Percentiles rank a stretch among this genome's conserved stretches.
Evolutionary conservation across 2,113 vertebrate genomes (phyloP).

Genomic region (Apus apus): DNA sequence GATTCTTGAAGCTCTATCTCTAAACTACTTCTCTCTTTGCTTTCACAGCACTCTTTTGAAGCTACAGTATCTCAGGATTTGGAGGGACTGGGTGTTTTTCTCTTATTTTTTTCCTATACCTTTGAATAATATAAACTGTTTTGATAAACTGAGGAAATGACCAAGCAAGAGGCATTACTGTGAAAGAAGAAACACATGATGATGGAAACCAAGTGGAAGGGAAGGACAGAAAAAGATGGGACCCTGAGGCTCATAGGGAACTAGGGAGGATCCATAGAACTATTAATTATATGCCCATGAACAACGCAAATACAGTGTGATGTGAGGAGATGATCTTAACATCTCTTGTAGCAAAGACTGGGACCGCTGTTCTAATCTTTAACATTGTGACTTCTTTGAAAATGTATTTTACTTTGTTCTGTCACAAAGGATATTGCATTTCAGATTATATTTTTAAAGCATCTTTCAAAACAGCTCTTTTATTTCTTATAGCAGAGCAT

Average conservation of each 20-base stretch:
- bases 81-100: background rate
- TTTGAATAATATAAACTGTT: background rate
- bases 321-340: background rate
- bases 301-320: background rate
- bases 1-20: background rate
- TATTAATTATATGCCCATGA: background rate
- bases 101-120: background rate
- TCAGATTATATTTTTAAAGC: background rate
- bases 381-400: background rate
- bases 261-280: background rate
- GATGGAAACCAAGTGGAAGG: background rate
- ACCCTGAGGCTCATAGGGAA: background rate
- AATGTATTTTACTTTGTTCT: background rate
- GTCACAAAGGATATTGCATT: background rate
- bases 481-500: background rate
- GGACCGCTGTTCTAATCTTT: background rate
- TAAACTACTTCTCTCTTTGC: background rate
- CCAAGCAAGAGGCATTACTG: background rate
- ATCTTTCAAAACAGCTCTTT: background rate
- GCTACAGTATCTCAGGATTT: background rate
- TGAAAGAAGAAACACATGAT: background rate
- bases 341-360: background rate
- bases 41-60: background rate
- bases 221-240: background rate
- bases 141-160: background rate